These are phyloP conservation scores for Callithrix jacchus DNA, from an alignment of 2,113 vertebrate species.

Conservation along the genomic window DNA sequence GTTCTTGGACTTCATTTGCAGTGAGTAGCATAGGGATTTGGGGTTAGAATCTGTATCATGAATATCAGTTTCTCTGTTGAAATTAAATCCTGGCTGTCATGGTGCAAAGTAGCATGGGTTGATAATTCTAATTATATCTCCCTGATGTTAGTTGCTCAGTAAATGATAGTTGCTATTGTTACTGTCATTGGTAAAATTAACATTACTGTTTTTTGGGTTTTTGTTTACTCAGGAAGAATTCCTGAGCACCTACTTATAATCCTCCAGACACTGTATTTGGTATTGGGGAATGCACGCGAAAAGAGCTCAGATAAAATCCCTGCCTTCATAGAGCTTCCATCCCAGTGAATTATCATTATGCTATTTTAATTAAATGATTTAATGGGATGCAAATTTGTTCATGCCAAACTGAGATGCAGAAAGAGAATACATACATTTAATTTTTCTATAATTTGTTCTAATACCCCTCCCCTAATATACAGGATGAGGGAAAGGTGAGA, in stretches of 20 bases:
- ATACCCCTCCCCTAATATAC: rapidly evolving
- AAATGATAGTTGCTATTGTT: neutral
- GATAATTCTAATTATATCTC: neutral
- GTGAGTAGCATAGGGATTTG: neutral
- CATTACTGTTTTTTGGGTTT: neutral
- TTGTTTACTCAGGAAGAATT: neutral
- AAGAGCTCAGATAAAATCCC: neutral
- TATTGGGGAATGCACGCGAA: neutral
- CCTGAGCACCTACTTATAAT: neutral
- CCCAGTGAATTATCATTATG: neutral
- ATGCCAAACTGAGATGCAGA: neutral
- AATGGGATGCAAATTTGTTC: neutral
- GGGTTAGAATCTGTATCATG: neutral
- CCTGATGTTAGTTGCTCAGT: neutral
- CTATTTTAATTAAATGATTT: neutral
- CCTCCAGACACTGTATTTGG: neutral
- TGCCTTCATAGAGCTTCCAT: neutral
- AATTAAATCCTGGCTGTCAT: neutral
- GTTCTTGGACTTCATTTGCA: neutral
- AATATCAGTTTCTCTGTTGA: neutral
- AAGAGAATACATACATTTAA: neutral
- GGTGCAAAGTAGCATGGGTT: neutral
- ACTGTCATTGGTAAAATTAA: neutral
- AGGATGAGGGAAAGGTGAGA: neutral
- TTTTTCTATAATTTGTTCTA: neutral